Percentiles rank a stretch among this genome's conserved stretches.
Conservation (phyloP, 2,113 vertebrate genomes). For the Pogonocichla stellata region DNA sequence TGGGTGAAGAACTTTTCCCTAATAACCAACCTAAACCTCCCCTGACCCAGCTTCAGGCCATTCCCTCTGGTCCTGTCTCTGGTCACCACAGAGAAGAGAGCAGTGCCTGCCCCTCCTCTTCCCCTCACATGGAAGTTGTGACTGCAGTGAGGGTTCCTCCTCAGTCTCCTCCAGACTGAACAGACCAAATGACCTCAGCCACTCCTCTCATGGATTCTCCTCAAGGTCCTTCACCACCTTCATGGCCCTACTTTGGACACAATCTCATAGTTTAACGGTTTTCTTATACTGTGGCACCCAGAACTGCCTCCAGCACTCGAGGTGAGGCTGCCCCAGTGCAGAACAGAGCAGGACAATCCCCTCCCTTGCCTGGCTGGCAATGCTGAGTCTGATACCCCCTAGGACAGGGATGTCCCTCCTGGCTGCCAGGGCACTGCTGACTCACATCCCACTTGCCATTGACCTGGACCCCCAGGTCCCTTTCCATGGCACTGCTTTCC, state of each 20-base stretch:
- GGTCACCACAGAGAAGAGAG: neutral
- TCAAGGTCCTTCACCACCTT: neutral
- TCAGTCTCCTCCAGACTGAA: neutral
- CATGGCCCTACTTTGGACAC: neutral
- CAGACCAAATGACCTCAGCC: neutral
- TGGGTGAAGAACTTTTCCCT: neutral
- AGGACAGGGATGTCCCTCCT: fast-evolving
- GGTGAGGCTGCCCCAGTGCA: fast-evolving
- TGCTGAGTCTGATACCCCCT: neutral
- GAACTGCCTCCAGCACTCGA: fast-evolving
- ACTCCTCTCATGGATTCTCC: neutral
- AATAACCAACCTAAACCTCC: neutral
- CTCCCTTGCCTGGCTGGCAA: fast-evolving
- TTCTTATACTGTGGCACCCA: neutral
- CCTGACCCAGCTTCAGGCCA: neutral
- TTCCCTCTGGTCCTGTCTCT: neutral
- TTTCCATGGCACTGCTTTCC: neutral
- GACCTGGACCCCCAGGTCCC: neutral
- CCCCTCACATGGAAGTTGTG: neutral
- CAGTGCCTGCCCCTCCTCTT: neutral
- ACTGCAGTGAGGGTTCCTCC: neutral
- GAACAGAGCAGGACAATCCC: neutral
- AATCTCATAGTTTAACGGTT: neutral
- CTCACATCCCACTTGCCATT: neutral
- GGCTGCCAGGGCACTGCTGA: neutral